These are phyloP conservation scores for Buceros bicornis DNA, from an alignment of 2,797 vertebrate species.

Conservation along the genomic window DNA sequence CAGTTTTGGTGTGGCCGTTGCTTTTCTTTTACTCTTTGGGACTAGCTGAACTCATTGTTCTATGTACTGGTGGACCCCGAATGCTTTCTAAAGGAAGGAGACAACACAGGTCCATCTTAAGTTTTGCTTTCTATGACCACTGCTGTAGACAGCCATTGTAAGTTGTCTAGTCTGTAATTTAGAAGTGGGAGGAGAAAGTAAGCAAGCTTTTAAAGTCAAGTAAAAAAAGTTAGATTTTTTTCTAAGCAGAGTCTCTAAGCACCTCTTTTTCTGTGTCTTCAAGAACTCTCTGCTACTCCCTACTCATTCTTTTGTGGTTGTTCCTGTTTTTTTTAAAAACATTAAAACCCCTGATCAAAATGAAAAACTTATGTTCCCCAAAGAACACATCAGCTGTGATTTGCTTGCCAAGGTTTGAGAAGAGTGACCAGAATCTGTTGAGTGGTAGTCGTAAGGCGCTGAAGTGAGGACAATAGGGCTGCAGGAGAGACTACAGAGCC, in stretches of 20 bases:
- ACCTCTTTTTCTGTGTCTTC: background rate
- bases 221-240: rapidly evolving
- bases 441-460: background rate
- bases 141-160: background rate
- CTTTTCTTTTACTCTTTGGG: background rate
- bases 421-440: background rate
- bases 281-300: background rate
- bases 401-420: background rate
- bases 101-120: background rate
- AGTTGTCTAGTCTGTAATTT: background rate
- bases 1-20: background rate
- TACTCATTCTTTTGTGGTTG: background rate
- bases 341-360: background rate
- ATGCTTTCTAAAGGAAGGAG: background rate
- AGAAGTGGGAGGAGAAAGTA: background rate
- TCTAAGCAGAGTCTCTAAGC: background rate
- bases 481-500: background rate
- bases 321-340: background rate
- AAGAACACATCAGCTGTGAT: background rate
- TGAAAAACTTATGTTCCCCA: background rate
- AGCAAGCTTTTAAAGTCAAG: background rate
- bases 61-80: background rate
- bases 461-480: background rate
- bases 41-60: background rate
- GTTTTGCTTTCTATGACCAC: background rate